A percentile compares a stretch with the other conserved stretches of the same genome.
These are phyloP conservation scores for Nomada lathburiana DNA, from an alignment of 2,888 invertebrate species.

Conservation along the genomic window DNA sequence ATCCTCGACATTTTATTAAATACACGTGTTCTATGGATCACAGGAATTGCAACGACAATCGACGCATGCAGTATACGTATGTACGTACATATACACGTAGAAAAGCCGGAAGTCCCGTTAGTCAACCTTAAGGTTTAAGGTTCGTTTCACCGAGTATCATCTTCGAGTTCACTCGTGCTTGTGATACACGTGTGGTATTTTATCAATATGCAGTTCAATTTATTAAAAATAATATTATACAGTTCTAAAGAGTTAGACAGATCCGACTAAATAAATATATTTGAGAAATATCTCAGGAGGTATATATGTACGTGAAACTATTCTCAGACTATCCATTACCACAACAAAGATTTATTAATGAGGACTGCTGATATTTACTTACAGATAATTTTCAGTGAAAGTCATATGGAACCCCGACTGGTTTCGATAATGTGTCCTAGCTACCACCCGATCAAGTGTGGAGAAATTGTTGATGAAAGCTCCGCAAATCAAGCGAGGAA, in stretches of 20 bases:
- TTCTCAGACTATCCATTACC: background rate
- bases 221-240: background rate
- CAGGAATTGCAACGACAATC: constrained; percentile 64
- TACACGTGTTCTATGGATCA: constrained; percentile 13
- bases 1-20: background rate
- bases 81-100: constrained; percentile 34
- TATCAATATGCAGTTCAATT: background rate
- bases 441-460: constrained; percentile 9
- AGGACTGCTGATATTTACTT: constrained; percentile 28
- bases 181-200: background rate
- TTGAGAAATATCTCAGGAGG: too few species aligned
- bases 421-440: constrained; percentile 30
- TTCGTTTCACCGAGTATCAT: constrained; percentile 61
- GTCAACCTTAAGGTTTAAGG: constrained; percentile 80
- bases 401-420: constrained; percentile 37
- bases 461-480: background rate
- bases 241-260: background rate
- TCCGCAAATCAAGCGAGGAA: background rate
- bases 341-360: background rate
- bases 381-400: constrained; percentile 51
- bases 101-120: constrained; percentile 76
- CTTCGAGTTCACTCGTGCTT: constrained; percentile 33
- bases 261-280: background rate
- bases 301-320: background rate
- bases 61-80: constrained; percentile 59